A percentile compares a stretch with the other conserved stretches of the same genome.
Evolutionary conservation across 2,888 invertebrate genomes (phyloP).

Genomic region (Camptogramma bilineatum): DNA sequence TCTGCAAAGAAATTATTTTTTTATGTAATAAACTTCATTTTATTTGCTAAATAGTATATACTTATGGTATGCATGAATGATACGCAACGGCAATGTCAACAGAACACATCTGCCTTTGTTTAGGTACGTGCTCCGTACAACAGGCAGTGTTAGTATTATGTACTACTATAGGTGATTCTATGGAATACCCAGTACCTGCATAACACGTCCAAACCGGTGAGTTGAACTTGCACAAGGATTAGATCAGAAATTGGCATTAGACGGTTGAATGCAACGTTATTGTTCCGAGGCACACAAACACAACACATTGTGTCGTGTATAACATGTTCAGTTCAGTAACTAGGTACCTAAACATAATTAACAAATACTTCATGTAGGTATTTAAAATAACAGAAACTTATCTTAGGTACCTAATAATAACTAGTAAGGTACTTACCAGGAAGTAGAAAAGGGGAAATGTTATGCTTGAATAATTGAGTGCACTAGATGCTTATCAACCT

Average conservation of each 20-base stretch:
- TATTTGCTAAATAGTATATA: too few species aligned
- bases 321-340: too few species aligned
- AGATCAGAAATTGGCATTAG: background rate
- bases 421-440: background rate
- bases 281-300: background rate
- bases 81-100: background rate
- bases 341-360: too few species aligned
- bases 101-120: slow-evolving; percentile 20
- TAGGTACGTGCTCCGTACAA: background rate
- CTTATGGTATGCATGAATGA: background rate
- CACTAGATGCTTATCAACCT: slow-evolving; percentile 18
- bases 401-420: background rate
- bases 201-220: background rate
- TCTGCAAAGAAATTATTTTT: background rate
- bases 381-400: background rate
- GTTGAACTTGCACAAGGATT: background rate
- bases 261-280: background rate
- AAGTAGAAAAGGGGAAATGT: slow-evolving; percentile 13
- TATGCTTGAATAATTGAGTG: slow-evolving; percentile 22
- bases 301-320: too few species aligned
- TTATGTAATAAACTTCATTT: too few species aligned
- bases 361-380: too few species aligned
- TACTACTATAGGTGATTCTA: background rate
- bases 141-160: slow-evolving; percentile 3
- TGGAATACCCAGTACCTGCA: background rate